Percentiles rank a stretch among this genome's conserved stretches.
Evolutionary conservation across 2,113 vertebrate genomes (phyloP).

Genomic region (Gila orcuttii): DNA sequence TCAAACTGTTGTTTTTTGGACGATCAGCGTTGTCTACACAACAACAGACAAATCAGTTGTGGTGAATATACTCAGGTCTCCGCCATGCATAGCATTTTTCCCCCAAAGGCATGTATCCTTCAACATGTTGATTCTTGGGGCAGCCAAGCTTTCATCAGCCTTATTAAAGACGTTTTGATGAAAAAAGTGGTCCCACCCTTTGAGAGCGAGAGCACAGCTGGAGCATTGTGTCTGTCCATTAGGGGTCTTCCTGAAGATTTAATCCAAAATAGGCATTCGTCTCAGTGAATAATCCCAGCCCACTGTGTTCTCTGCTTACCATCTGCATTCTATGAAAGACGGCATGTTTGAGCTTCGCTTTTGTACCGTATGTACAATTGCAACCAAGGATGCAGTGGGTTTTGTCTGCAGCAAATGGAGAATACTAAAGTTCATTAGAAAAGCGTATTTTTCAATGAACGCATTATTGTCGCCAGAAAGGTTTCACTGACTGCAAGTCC

Average conservation of each 20-base stretch:
- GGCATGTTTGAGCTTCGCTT: slow-evolving; percentile 36
- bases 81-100: not conserved
- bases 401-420: slow-evolving; percentile 36
- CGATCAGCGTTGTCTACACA: slow-evolving; percentile 3
- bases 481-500: not conserved
- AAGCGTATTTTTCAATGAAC: slow-evolving; percentile 6
- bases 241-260: slow-evolving; percentile 58
- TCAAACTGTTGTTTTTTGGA: slow-evolving; percentile 34
- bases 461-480: not conserved
- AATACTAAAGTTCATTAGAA: not conserved
- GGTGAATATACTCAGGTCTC: slow-evolving; percentile 21
- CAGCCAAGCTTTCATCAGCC: slow-evolving; percentile 39
- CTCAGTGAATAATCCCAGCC: slow-evolving; percentile 41
- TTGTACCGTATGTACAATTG: slow-evolving; percentile 21
- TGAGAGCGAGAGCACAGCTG: slow-evolving; percentile 41
- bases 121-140: slow-evolving; percentile 51
- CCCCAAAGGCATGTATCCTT: slow-evolving; percentile 38
- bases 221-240: slow-evolving; percentile 54
- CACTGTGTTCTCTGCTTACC: slow-evolving; percentile 34
- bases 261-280: slow-evolving; percentile 34
- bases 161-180: slow-evolving; percentile 49
- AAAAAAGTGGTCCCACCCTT: slow-evolving; percentile 49
- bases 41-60: slow-evolving; percentile 32
- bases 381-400: slow-evolving; percentile 16
- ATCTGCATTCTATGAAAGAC: slow-evolving; percentile 42